A percentile compares a stretch with the other conserved stretches of the same genome.
phyloP scores from a whole-genome alignment of 1,140 invertebrate genomes.

The Saxidomus purpurata region DNA sequence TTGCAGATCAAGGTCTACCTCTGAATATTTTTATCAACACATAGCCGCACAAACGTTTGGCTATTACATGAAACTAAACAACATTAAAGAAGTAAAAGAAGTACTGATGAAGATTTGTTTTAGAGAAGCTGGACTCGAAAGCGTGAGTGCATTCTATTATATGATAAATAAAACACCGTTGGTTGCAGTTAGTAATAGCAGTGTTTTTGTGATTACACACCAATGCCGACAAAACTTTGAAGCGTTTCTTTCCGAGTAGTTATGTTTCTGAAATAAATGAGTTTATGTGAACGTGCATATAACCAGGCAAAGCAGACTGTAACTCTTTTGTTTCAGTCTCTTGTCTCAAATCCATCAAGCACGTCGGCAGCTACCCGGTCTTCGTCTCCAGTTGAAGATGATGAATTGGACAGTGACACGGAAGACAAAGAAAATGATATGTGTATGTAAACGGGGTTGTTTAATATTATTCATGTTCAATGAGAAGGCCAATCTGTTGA shows the following conservation, averaged over 20 bases:
- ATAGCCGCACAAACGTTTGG: slow-evolving; percentile 70
- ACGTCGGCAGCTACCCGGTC: not conserved
- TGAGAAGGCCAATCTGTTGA: too few relatives aligned
- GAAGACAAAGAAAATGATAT: not conserved
- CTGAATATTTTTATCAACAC: slow-evolving; percentile 66
- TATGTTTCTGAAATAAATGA: too few relatives aligned
- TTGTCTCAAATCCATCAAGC: not conserved
- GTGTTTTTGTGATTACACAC: not conserved
- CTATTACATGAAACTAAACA: slow-evolving; percentile 67
- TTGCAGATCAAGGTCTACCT: not conserved
- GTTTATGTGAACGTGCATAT: too few relatives aligned
- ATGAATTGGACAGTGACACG: not conserved
- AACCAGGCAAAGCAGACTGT: too few relatives aligned
- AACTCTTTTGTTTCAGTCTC: not conserved
- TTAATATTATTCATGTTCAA: too few relatives aligned
- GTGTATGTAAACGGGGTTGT: not conserved
- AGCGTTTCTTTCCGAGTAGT: too few relatives aligned
- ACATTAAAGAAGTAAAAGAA: slow-evolving; percentile 74
- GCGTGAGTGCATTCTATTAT: not conserved
- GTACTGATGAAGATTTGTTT: slow-evolving; percentile 77
- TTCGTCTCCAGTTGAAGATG: not conserved
- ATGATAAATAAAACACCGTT: not conserved
- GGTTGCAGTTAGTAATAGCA: not conserved
- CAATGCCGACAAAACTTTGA: too few relatives aligned
- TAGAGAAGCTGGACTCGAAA: slow-evolving; percentile 68